A percentile compares a stretch with the other conserved stretches of the same genome.
Conservation (phyloP, 1,140 invertebrate genomes). For the Capitella teleta region DNA sequence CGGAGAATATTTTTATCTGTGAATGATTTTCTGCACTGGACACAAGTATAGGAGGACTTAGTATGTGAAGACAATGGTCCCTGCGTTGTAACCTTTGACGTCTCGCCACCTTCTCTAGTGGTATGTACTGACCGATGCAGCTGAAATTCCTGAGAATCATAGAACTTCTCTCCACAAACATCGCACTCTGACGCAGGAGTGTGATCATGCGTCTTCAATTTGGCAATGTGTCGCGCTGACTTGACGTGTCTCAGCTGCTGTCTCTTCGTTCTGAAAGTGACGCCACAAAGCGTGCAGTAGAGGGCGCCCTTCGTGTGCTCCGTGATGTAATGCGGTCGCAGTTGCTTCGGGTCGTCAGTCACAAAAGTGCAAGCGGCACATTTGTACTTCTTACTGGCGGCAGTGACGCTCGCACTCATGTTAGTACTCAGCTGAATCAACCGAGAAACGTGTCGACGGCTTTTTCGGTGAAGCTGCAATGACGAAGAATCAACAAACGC, state of each 20-base stretch:
- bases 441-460: neutral
- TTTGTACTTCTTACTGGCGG: neutral
- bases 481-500: neutral
- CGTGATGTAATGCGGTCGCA: conserved; percentile 27
- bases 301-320: conserved; percentile 24
- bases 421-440: neutral
- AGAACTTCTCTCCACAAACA: conserved; percentile 17
- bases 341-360: conserved; percentile 18
- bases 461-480: neutral
- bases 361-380: conserved; percentile 22
- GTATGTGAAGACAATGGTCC: neutral
- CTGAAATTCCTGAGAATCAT: neutral
- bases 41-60: neutral
- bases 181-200: conserved; percentile 5
- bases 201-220: conserved; percentile 21
- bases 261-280: neutral
- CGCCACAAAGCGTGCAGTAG: conserved; percentile 11
- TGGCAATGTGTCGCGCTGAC: conserved; percentile 20
- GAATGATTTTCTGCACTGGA: neutral
- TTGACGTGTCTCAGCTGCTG: neutral
- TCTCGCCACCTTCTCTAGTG: no score
- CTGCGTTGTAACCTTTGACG: no score
- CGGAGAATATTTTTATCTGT: conserved; percentile 23
- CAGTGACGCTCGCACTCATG: neutral
- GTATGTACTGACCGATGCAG: no score